Conservation (phyloP, 2,888 invertebrate genomes). For the Archips xylosteana region DNA sequence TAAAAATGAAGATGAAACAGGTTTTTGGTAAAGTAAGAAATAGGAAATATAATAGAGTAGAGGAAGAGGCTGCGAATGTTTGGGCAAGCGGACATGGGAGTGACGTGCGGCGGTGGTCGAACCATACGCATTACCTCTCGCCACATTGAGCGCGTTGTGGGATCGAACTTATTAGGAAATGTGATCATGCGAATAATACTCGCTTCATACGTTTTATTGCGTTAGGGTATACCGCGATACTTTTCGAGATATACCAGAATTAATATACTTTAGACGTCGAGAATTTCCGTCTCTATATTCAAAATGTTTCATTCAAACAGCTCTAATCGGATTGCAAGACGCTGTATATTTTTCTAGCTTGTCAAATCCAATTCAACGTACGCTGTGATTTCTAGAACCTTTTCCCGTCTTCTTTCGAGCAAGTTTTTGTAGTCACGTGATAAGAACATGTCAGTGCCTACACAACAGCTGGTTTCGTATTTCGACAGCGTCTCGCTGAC, state of each 20-base stretch:
- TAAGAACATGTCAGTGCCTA: slow-evolving; percentile 50
- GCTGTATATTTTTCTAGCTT: slow-evolving; percentile 18
- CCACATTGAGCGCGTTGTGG: slow-evolving; percentile 80
- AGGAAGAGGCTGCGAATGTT: slow-evolving; percentile 58
- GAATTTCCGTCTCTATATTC: slow-evolving; percentile 12
- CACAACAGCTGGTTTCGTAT: slow-evolving; percentile 60
- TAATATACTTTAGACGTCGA: slow-evolving; percentile 53
- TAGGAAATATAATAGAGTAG: slow-evolving; percentile 62
- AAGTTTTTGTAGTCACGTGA: slow-evolving; percentile 41
- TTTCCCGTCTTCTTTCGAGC: not conserved
- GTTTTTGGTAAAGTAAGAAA: not conserved
- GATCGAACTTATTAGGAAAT: slow-evolving; percentile 84
- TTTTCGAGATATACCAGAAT: slow-evolving; percentile 61
- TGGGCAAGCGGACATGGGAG: slow-evolving; percentile 62
- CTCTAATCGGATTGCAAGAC: slow-evolving; percentile 24
- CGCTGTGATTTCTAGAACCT: slow-evolving; percentile 11
- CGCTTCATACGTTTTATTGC: slow-evolving; percentile 83
- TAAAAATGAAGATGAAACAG: not conserved
- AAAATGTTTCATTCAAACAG: slow-evolving; percentile 37
- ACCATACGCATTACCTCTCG: slow-evolving; percentile 70
- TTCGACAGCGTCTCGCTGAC: slow-evolving; percentile 72
- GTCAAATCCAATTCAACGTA: slow-evolving; percentile 15
- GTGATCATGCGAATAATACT: slow-evolving; percentile 82
- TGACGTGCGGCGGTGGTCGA: slow-evolving; percentile 59
- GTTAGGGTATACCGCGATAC: slow-evolving; percentile 69